phyloP scores from a whole-genome alignment of 53 echinoderm and acorn worm genomes.

The Actinopyga echinites region DNA sequence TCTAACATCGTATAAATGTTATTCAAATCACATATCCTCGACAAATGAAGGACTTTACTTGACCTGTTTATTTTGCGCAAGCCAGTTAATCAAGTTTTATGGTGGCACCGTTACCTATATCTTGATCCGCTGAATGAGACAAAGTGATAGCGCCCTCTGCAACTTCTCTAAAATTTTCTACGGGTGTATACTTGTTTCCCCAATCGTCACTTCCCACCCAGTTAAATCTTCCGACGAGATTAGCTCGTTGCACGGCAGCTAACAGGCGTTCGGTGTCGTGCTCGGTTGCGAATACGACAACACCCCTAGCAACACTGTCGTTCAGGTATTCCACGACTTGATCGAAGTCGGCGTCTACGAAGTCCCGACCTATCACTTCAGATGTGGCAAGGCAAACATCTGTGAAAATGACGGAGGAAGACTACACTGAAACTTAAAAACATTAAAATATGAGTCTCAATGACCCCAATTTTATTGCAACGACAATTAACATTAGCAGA shows the following conservation, averaged over 20 bases:
- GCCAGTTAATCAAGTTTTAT: neutral
- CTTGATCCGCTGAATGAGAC: constrained; percentile 71
- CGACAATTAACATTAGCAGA: too few relatives aligned
- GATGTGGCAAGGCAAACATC: constrained; percentile 79
- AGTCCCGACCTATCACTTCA: constrained; percentile 79
- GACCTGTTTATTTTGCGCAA: neutral
- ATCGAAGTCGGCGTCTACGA: constrained; percentile 69
- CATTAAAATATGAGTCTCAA: too few relatives aligned
- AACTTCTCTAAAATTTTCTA: constrained; percentile 61
- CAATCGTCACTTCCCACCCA: constrained; percentile 98
- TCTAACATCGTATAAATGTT: too few relatives aligned
- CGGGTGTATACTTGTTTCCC: constrained; percentile 90
- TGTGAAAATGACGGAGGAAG: neutral
- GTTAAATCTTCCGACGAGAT: constrained; percentile 79
- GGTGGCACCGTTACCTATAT: constrained; percentile 60
- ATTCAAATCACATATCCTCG: too few relatives aligned
- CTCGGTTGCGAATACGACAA: constrained; percentile 89
- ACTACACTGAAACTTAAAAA: too few relatives aligned
- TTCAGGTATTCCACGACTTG: constrained; percentile 69
- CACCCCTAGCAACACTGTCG: constrained; percentile 68
- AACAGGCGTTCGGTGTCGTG: constrained; percentile 75
- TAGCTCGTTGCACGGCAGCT: constrained; percentile 76
- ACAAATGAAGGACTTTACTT: too few relatives aligned
- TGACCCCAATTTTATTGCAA: too few relatives aligned
- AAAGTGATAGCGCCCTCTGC: constrained; percentile 96